Base-by-base conservation (phyloP, 2,888 invertebrate species). In the Pollenia amentaria region DNA sequence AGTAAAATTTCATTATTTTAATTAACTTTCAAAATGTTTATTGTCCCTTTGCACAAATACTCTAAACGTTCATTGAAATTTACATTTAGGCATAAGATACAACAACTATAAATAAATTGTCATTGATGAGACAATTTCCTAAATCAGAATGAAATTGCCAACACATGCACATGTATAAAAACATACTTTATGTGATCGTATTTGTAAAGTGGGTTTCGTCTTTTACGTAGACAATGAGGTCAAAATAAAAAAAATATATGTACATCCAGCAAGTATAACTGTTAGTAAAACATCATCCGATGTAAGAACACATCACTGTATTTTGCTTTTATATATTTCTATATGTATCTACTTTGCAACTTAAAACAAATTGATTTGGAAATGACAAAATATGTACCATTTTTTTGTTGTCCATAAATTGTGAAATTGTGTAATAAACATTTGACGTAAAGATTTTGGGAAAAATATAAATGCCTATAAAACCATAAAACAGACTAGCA, bases 331-430 rank as follows among this genome's bases (percentile, higher is more conserved):
- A 14, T 65, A 9, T 21, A 44, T 12, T 1, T 9, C 3, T 16
- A 11, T 21, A 21, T 0, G 3, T 6, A 57, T 57, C 14, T 21
- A 29, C 7, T 29, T 57, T 14, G 11, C 3, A 14, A 14, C 40
- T 60, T 60, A 16, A 38, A 55, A 55, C 70, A 70, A 55, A 70
- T 70, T 70, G 42, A 70, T 70, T 55, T 70, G 55, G 16, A 70
- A n/a, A 21, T 70, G 70, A 70, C 55, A 70, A 53, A 53, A 70
- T 70, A n/a, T n/a, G n/a, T n/a, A 44, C 18, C 7, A 55, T 53
- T 55, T 40, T 55, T 55, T 18, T 55, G 18, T 70, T 2, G 29
- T 29, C 14, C 14, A 12, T 42, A 55, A 42, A 70, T 70, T 70
- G 55, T 42, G 53, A 21, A 42, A 70, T 70, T 70, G 14, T 55